phyloP scores from a whole-genome alignment of 2,113 vertebrate genomes.

The Pimephales promelas region DNA sequence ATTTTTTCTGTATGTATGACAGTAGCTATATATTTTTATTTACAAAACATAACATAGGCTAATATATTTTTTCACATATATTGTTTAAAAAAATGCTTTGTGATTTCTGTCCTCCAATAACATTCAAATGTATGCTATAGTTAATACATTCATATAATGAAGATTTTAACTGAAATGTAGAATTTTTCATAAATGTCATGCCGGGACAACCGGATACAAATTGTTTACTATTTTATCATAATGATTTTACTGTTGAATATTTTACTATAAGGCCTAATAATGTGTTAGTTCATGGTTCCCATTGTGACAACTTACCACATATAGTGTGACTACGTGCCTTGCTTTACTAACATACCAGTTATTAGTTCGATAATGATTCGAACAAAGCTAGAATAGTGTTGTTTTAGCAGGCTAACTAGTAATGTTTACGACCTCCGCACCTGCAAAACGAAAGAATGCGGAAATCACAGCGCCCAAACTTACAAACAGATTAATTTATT shows the following conservation, averaged over 20 bases:
- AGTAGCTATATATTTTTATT: neutral
- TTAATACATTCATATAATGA: neutral
- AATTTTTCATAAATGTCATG: neutral
- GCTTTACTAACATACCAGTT: neutral
- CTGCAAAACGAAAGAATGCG: slow-evolving; percentile 36
- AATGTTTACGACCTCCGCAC: neutral
- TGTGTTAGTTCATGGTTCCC: neutral
- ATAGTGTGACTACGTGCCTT: neutral
- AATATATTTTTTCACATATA: neutral
- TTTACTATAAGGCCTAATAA: neutral
- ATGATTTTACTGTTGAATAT: neutral
- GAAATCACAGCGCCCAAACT: slow-evolving; percentile 8
- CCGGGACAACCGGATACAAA: neutral
- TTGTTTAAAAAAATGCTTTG: neutral
- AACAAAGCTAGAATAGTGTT: neutral
- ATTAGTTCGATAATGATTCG: neutral
- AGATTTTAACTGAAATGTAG: neutral
- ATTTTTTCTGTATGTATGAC: neutral
- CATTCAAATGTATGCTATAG: neutral
- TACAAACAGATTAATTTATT: neutral
- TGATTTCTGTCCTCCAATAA: neutral
- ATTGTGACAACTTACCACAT: neutral
- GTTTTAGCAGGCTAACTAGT: slow-evolving; percentile 6
- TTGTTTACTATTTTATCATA: neutral
- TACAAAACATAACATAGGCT: neutral